Base-by-base conservation (phyloP, 2,888 invertebrate genomes). In the Brassicogethes aeneus region DNA sequence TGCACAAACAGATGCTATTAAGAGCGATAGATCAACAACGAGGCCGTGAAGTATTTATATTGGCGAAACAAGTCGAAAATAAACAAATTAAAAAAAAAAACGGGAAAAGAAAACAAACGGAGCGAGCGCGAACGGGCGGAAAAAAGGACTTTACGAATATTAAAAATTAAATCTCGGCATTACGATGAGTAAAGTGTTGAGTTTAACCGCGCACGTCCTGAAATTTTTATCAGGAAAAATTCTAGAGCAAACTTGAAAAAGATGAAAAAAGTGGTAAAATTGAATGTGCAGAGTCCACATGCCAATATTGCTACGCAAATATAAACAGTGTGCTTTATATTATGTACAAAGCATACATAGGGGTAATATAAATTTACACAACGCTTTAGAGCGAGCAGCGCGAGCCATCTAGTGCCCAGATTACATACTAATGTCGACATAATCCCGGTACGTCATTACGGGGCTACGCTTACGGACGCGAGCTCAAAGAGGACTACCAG, bases 121-220 rank as follows among this genome's bases (percentile, higher is more conserved):
- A n/a, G n/a, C n/a, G n/a, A n/a, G n/a, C n/a, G n/a, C n/a, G n/a
- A n/a, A n/a, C 14, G 12, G 3, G 3, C 13, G 32, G 14, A 32
- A 32, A 32, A 12, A 32, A 32, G 12, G 14, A 32, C 14, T 13
- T 7, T 5, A 12, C 32, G 32, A 32, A 10, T 23, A 23, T 32
- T 32, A 32, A 32, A 32, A 32, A 32, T 32, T 32, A 32, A 32
- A 32, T 13, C 32, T 7, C 10, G 23, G 23, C 23, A 23, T 23
- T 23, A 23, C 5, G 39, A 34, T 16, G 34, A n/a, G 2, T 17
- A 12, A 39, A 39, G 47, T 42, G 47, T 41, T 42, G 39, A 45
- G 41, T 44, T 33, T 44, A 41, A 36, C 30, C 38, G 44, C 41
- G 44, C 41, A 47, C 84, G 17, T 85, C 85, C 60, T 52, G 46